These are phyloP conservation scores for Onychomys torridus DNA, from an alignment of 2,797 vertebrate species.

Conservation along the genomic window DNA sequence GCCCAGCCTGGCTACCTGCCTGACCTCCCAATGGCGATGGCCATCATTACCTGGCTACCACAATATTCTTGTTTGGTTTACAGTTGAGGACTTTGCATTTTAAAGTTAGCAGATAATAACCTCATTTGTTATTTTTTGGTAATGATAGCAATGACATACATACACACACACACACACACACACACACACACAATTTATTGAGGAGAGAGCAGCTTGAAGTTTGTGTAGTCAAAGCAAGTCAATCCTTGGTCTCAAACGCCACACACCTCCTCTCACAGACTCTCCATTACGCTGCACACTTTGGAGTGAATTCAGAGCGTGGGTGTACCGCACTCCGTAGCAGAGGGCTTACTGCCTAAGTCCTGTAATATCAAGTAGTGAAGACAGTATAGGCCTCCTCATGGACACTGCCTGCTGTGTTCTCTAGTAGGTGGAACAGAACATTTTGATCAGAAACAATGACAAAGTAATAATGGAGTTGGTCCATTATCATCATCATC, in stretches of 20 bases:
- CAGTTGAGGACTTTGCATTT: conserved; percentile 9
- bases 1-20: background rate
- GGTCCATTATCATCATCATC: too few species aligned
- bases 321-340: background rate
- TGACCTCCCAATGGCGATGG: background rate
- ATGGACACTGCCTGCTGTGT: background rate
- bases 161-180: background rate
- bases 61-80: background rate
- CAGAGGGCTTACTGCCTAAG: background rate
- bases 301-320: background rate
- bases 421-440: background rate
- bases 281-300: background rate
- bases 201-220: background rate
- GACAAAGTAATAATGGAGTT: conserved; percentile 20
- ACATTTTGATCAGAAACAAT: conserved; percentile 17
- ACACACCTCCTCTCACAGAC: background rate
- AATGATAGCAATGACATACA: background rate
- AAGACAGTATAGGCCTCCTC: background rate
- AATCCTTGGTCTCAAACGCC: background rate
- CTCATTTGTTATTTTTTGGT: conserved; percentile 32
- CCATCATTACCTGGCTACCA: background rate
- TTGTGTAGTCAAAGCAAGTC: conserved; percentile 1
- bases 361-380: background rate
- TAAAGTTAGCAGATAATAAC: conserved; percentile 9
- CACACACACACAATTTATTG: background rate